phyloP scores from a whole-genome alignment of 2,797 vertebrate genomes.

The Melanotaenia pygmaea region DNA sequence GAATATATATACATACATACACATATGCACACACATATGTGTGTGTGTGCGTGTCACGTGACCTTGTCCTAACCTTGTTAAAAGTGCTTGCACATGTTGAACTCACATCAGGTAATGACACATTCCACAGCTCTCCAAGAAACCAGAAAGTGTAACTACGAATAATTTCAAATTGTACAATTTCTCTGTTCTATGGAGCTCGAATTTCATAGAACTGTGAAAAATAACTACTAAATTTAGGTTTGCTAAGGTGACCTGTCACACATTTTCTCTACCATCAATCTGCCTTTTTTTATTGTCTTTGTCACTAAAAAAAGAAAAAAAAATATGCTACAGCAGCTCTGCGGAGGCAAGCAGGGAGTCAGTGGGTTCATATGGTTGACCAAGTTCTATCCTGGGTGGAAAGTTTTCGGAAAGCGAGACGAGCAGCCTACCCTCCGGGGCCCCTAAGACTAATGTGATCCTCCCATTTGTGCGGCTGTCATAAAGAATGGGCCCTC shows the following conservation, averaged over 20 bases:
- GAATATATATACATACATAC: too few species aligned
- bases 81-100: not conserved
- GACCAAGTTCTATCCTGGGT: conserved; percentile 63
- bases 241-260: not conserved
- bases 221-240: not conserved
- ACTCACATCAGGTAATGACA: not conserved
- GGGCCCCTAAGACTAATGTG: conserved; percentile 77
- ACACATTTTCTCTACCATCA: conserved; percentile 35
- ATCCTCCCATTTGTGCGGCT: conserved; percentile 79
- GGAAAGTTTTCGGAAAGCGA: conserved; percentile 81
- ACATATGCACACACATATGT: too few species aligned
- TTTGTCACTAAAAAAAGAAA: not conserved
- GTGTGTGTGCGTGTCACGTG: too few species aligned
- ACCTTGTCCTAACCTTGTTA: not conserved
- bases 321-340: conserved; percentile 31
- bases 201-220: not conserved
- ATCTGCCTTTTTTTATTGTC: conserved; percentile 12
- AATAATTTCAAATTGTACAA: not conserved
- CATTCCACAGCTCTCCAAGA: too few species aligned
- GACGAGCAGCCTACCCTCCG: conserved; percentile 53
- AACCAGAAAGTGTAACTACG: not conserved
- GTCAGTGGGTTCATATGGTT: conserved; percentile 77
- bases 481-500: conserved; percentile 81
- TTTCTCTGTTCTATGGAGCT: not conserved
- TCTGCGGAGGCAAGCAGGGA: conserved; percentile 35